Evolutionary conservation across 2,888 invertebrate genomes (phyloP), one percentile per base, ranked within the genome.

Genomic region (Tenthredo scrophulariae): DNA sequence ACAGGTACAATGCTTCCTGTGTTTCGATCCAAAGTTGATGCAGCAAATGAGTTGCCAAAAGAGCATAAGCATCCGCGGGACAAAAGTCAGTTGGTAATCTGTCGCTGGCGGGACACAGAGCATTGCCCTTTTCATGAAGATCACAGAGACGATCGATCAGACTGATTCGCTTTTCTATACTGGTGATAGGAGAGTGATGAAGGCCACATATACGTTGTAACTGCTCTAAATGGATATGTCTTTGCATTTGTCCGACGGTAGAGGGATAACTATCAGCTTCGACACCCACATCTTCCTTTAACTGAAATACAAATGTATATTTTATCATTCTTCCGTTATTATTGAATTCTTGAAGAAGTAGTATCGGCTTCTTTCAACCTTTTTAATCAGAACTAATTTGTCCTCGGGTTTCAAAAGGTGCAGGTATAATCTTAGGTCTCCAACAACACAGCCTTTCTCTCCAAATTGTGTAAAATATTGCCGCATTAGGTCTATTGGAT

Each of bases 391-490:
- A 72, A 95, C 94, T 86, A 95, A 94, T 86, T 96, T 95, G 86
- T 96, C 95, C 13, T 95, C 94, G 62, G 95, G 94, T 7, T 97
- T 95, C 87, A 98, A 94, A 88, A 97, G 94, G 70, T 95, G 94
- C 75, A 98, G 92, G 93, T 97, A 98, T 6, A 96, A 94, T 86
- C 96, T 95, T 80, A 99, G 94, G 92, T 99, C 99, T 10, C 96
- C 95, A 86, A 97, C 97, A 86, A 97, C 97, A 93, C 98, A 98
- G 0, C 97, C 96, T 91, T 98, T 98, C 89, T 97, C 96, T 2
- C 98, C 98, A 93, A 98, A 99, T 88, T 95, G 95, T 70, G 94
- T 91, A 88, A 97, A 97, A 94, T 98, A 99, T 89, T 97, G 96
- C 86, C 96, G 94, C 91, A 98, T 95, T 50, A 97, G 93, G 37